These are phyloP conservation scores for human (Homo sapiens) DNA, from an alignment of 2,113 vertebrate species.

Conservation along the genomic window GRCh38 chr1:42147501-42148000, in stretches of 20 bases:
- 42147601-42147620: background rate
- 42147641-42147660: background rate
- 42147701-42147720: background rate
- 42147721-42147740: background rate
- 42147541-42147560: background rate
- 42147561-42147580: background rate
- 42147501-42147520: background rate
- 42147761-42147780: background rate
- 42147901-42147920: background rate
- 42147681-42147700: accelerated
- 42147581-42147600: background rate
- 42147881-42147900: background rate
- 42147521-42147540: background rate
- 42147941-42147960: background rate
- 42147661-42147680: background rate
- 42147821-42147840: background rate
- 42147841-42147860: background rate
- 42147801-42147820: background rate
- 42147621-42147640: background rate
- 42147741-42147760: background rate
- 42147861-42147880: background rate
- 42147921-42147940: background rate
- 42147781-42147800: background rate
- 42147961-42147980: background rate
- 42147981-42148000: background rate